Base-by-base conservation (phyloP, 2,888 invertebrate genomes). In the Clanis bilineata region DNA sequence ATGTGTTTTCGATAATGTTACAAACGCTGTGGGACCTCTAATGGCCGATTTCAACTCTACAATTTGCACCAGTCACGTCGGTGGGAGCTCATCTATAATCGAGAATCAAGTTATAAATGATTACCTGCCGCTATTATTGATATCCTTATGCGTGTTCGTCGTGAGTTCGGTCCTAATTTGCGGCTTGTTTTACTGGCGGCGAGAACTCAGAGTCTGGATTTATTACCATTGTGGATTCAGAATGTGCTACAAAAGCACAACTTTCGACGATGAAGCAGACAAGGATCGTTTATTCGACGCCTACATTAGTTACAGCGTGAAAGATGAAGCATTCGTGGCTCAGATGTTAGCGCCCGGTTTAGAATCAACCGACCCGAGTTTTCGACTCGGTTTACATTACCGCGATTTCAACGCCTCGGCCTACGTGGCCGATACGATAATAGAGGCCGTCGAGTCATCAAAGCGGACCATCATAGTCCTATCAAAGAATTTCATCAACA, bases 221-320 rank as follows among this genome's bases (percentile, higher is more conserved):
- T 96, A 97, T 76, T 96, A 96, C 60, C 95, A 96, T 68, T 98
- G 97, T 85, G 96, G 97, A 58, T 93, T 97, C 64, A 93, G 96
- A 76, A 95, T 97, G 92, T 97, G 97, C 86, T 97, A 97, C 87
- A 96, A 96, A 85, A 95, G 96, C 32, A 95, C 95, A 5, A 94
- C 94, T 25, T 96, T 96, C 70, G 96, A 96, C 76, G 96, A 96
- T 75, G 95, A 95, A 85, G 95, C 95, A 75, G 96, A 96, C 84
- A 95, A 95, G 88, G 96, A 97, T 86, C 95, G 97, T 71, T 94
- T 97, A 56, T 98, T 97, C 86, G 99, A 99, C 88, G 98, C 98
- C 59, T 99, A 98, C 90, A 95, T 99, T 69, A 97, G 97, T 75
- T 99, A 99, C 91, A 97, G 97, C 81, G 96, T 96, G 63, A 97